Base-by-base conservation (phyloP, 2,113 vertebrate species). In the Canis aureus region DNA sequence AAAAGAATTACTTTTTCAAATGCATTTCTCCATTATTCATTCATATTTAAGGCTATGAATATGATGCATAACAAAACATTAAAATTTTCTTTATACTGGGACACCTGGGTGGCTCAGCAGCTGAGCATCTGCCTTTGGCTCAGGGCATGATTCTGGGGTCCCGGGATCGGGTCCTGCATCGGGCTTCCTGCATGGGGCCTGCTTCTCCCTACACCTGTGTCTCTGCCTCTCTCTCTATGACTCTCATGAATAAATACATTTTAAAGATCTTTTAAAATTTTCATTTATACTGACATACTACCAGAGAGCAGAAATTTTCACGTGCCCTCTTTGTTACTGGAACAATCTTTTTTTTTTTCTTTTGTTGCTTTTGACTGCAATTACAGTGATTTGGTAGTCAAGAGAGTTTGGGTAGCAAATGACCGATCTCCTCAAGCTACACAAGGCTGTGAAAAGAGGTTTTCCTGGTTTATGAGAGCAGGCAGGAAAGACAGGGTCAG, bases 1-100 rank as follows among this genome's bases (percentile, higher is more conserved):
- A 85, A 84, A 96, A 94, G 90, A 95, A 87, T 93, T 79, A 85
- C 22, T 51, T 94, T 86, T 66, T 23, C n/a, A 94, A 88, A 96
- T 80, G 13, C 19, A 83, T 91, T 91, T 89, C 29, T 62, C n/a
- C 43, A 76, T 22, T 81, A 96, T 80, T 69, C 78, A 94, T 89
- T 87, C 23, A 79, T 80, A 62, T 10, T 82, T 84, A 60, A 84
- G 55, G 11, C 25, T 55, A 84, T 2, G 13, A 53, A 73, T 66
- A 91, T 11, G 29, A 93, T 53, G 38, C 32, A 64, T 76, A 78
- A 92, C 2, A 88, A 97, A 97, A 74, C 10, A 86, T 16, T 80
- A 32, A 43, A 43, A 43, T 7, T 43, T 43, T 43, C 43, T 43
- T 43, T 43, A 43, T 43, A 43, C 43, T 43, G 43, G 43, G 43